Percentiles rank a stretch among this genome's conserved stretches.
Evolutionary conservation across 2,797 vertebrate genomes (phyloP).

Genomic region (Parotocinclus haroldoi): DNA sequence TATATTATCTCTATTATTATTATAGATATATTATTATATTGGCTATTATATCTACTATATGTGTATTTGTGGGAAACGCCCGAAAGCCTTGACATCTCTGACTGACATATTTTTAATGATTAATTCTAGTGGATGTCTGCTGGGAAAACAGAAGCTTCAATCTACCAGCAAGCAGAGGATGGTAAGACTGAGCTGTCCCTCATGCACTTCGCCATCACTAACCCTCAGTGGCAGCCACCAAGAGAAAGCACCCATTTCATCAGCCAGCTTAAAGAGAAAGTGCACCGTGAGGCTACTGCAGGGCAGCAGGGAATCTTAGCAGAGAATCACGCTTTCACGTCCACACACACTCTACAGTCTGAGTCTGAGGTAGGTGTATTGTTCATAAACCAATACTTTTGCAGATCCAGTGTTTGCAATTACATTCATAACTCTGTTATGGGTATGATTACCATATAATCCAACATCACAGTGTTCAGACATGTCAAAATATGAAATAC

Average conservation of each 20-base stretch:
- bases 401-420: too few relatives aligned
- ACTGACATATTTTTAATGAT: conserved; percentile 3
- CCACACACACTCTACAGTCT: conserved; percentile 63
- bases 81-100: too few relatives aligned
- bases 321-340: conserved; percentile 70
- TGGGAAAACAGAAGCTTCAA: conserved; percentile 93
- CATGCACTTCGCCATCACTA: conserved; percentile 98
- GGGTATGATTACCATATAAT: too few relatives aligned
- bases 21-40: too few relatives aligned
- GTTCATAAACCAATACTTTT: too few relatives aligned
- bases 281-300: conserved; percentile 83
- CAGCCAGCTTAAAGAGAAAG: conserved; percentile 91
- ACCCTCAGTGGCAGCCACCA: conserved; percentile 95
- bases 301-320: conserved; percentile 73
- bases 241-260: conserved; percentile 93
- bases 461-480: too few relatives aligned
- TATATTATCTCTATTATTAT: too few relatives aligned
- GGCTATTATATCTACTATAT: too few relatives aligned
- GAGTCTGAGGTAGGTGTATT: conserved; percentile 82
- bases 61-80: too few relatives aligned
- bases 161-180: conserved; percentile 96
- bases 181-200: conserved; percentile 96
- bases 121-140: conserved; percentile 87
- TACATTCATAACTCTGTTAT: too few relatives aligned
- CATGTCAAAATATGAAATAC: too few relatives aligned